These are phyloP conservation scores for Dasypolia templi DNA, from an alignment of 2,888 invertebrate genomes.

Conservation along the genomic window DNA sequence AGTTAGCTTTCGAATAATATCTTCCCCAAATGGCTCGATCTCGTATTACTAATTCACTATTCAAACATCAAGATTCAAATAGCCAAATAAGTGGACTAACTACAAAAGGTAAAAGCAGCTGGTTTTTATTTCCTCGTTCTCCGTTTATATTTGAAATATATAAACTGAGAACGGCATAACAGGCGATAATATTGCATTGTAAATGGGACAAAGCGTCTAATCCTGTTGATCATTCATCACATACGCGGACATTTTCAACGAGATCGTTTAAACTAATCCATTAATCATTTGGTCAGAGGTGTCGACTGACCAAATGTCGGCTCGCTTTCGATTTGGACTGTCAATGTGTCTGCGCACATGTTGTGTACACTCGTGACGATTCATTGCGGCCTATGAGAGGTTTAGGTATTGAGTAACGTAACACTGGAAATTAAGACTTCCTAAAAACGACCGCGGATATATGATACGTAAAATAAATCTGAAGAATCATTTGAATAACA, in stretches of 20 bases:
- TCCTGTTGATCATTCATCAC: slow-evolving; percentile 60
- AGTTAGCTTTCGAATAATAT: slow-evolving; percentile 52
- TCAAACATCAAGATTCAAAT: slow-evolving; percentile 56
- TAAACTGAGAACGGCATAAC: slow-evolving; percentile 24
- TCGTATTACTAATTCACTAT: slow-evolving; percentile 36
- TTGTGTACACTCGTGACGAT: slow-evolving; percentile 42
- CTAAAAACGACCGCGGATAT: background rate
- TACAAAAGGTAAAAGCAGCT: slow-evolving; percentile 29
- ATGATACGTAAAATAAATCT: background rate
- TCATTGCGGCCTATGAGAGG: slow-evolving; percentile 55
- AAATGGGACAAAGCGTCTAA: slow-evolving; percentile 42
- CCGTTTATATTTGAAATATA: slow-evolving; percentile 37
- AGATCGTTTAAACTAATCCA: slow-evolving; percentile 63
- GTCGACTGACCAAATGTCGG: slow-evolving; percentile 62
- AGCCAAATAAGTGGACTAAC: slow-evolving; percentile 43
- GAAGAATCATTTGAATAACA: background rate
- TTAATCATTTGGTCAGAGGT: slow-evolving; percentile 71
- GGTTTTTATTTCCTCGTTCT: slow-evolving; percentile 40
- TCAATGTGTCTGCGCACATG: slow-evolving; percentile 40
- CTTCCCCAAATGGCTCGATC: slow-evolving; percentile 27
- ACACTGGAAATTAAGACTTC: slow-evolving; percentile 17
- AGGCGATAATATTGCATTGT: slow-evolving; percentile 35
- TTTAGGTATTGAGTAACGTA: slow-evolving; percentile 27
- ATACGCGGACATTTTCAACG: slow-evolving; percentile 63
- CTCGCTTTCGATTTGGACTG: slow-evolving; percentile 46